Conservation (phyloP, 2,888 invertebrate species). For the Platycheirus albimanus region DNA sequence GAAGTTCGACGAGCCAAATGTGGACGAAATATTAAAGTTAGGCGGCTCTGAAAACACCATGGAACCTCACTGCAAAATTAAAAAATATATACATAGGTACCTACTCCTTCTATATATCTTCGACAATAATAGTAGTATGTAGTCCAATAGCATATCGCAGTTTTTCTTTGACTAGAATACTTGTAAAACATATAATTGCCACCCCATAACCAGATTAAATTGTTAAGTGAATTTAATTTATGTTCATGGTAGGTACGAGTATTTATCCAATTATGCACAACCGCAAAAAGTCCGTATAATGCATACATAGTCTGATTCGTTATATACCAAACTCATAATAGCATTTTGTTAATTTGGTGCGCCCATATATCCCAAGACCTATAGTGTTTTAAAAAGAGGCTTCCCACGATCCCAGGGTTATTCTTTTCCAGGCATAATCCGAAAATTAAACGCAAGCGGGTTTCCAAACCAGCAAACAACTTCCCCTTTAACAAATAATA, state of each 20-base stretch:
- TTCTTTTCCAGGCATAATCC: slow-evolving; percentile 48
- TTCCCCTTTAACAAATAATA: slow-evolving; percentile 13
- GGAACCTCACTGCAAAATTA: too few species aligned
- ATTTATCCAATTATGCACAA: slow-evolving; percentile 10
- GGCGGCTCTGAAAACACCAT: too few species aligned
- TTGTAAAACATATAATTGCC: too few species aligned
- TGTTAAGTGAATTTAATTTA: too few species aligned
- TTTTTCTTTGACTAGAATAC: too few species aligned
- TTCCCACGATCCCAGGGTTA: slow-evolving; percentile 59
- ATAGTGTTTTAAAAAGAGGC: slow-evolving; percentile 2
- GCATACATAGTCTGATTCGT: background rate
- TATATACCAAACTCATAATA: background rate
- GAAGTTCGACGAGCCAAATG: too few species aligned
- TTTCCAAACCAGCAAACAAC: slow-evolving; percentile 14
- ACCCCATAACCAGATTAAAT: too few species aligned
- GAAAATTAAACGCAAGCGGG: slow-evolving; percentile 67
- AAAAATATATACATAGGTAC: too few species aligned
- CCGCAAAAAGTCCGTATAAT: background rate
- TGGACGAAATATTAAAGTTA: too few species aligned
- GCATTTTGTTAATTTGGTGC: slow-evolving; percentile 41
- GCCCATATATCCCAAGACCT: slow-evolving; percentile 6
- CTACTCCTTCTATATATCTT: too few species aligned
- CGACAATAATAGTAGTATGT: too few species aligned
- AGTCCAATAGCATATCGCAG: too few species aligned
- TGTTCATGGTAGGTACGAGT: background rate